These are phyloP conservation scores for Anguilla pacifica DNA, from an alignment of 2,797 vertebrate species.

Conservation along the genomic window DNA sequence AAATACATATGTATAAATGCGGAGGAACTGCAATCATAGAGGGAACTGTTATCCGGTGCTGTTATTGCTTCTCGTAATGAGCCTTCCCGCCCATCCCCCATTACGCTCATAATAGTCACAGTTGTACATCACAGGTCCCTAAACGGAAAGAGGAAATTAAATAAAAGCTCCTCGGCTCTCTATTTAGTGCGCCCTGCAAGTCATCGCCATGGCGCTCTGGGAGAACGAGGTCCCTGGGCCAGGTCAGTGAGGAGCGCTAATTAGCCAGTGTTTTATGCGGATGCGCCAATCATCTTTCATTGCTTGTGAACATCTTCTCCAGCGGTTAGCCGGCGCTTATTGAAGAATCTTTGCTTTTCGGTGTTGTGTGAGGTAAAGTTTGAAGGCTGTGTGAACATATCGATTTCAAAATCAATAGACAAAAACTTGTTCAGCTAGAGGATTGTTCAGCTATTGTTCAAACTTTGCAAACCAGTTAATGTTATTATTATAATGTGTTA, in stretches of 20 bases:
- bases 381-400: not conserved
- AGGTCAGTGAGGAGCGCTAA: slow-evolving; percentile 22
- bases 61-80: not conserved
- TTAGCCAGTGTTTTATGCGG: not conserved
- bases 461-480: not conserved
- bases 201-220: not conserved
- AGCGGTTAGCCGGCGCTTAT: not conserved
- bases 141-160: slow-evolving; percentile 20
- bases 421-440: not conserved
- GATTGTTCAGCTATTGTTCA: not conserved
- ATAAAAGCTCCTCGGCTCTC: slow-evolving; percentile 14
- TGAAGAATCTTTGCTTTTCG: not conserved
- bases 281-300: not conserved
- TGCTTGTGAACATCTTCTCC: not conserved
- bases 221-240: not conserved
- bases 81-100: not conserved
- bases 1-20: not conserved
- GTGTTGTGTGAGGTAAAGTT: not conserved
- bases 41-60: not conserved
- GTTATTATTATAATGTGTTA: no score
- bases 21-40: not conserved
- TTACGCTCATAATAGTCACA: slow-evolving; percentile 1
- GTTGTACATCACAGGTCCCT: slow-evolving; percentile 11
- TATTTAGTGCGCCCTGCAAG: slow-evolving; percentile 9
- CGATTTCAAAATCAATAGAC: not conserved